A percentile compares a stretch with the other conserved stretches of the same genome.
Evolutionary conservation across 2,113 vertebrate genomes (phyloP).

Genomic region (Catagonus wagneri): DNA sequence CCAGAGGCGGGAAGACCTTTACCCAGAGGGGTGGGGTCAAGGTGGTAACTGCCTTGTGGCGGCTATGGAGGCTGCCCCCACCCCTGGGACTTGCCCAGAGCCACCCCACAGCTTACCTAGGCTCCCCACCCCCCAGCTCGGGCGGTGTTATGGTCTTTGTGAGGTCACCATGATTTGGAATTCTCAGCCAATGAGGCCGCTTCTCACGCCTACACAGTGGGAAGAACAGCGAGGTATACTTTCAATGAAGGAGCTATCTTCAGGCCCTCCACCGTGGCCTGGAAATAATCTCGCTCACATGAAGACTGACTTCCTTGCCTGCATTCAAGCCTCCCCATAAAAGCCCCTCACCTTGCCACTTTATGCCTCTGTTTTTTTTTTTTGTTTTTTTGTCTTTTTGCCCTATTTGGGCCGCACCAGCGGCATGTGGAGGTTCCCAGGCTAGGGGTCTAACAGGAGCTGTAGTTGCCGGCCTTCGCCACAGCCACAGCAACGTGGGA

Average conservation of each 20-base stretch:
- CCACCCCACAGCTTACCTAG: constrained; percentile 53
- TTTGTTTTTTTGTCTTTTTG: too few relatives aligned
- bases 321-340: background rate
- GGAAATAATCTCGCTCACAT: background rate
- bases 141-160: constrained; percentile 53
- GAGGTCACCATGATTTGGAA: constrained; percentile 72
- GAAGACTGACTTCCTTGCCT: background rate
- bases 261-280: background rate
- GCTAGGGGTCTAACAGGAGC: too few relatives aligned
- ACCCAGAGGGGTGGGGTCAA: constrained; percentile 23
- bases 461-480: too few relatives aligned
- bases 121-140: constrained; percentile 22
- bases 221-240: background rate
- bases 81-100: constrained; percentile 53
- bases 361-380: background rate
- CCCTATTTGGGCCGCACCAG: too few relatives aligned
- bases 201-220: background rate
- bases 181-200: constrained; percentile 59
- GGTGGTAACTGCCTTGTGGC: constrained; percentile 47
- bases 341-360: background rate
- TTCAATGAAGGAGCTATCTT: background rate
- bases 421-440: too few relatives aligned
- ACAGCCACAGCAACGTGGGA: too few relatives aligned
- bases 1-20: background rate
- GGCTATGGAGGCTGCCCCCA: constrained; percentile 31